These are phyloP conservation scores for Camponotus fellah DNA, from an alignment of 2,888 invertebrate species.

Conservation along the genomic window DNA sequence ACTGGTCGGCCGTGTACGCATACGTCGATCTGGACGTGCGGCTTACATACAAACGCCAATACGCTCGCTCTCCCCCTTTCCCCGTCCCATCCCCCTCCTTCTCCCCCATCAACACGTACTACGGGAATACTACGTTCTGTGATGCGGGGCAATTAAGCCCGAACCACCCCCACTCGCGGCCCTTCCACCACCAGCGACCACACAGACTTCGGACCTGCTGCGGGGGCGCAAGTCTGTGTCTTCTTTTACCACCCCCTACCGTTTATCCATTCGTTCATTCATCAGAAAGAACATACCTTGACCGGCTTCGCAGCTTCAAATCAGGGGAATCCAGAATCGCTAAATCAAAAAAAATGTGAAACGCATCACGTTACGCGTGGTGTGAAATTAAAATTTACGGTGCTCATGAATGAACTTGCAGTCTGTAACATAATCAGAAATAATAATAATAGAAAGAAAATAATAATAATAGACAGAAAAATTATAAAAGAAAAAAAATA, in stretches of 20 bases:
- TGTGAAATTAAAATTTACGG: neutral
- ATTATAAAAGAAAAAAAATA: too few species aligned
- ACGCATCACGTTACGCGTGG: neutral
- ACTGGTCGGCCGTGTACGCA: conserved; percentile 32
- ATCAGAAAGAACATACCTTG: conserved; percentile 72
- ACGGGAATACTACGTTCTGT: conserved; percentile 80
- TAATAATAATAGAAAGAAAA: neutral
- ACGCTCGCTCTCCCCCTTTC: conserved; percentile 37
- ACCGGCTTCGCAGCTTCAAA: conserved; percentile 51
- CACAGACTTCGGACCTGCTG: conserved; percentile 64
- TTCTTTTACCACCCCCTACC: conserved; percentile 68
- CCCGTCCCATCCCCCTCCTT: neutral
- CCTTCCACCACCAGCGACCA: conserved; percentile 54
- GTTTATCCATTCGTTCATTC: conserved; percentile 79
- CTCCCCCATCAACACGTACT: conserved; percentile 74
- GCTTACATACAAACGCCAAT: conserved; percentile 67
- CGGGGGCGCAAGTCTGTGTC: conserved; percentile 77
- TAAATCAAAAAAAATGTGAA: conserved; percentile 17
- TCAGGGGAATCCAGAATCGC: neutral
- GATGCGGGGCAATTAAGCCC: conserved; percentile 75
- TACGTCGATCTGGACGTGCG: conserved; percentile 65
- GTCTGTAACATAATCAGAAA: neutral
- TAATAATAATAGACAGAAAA: too few species aligned
- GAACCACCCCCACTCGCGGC: conserved; percentile 57
- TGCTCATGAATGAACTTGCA: neutral